These are phyloP conservation scores for Burhinus bistriatus DNA, from an alignment of 2,113 vertebrate species.

Conservation along the genomic window DNA sequence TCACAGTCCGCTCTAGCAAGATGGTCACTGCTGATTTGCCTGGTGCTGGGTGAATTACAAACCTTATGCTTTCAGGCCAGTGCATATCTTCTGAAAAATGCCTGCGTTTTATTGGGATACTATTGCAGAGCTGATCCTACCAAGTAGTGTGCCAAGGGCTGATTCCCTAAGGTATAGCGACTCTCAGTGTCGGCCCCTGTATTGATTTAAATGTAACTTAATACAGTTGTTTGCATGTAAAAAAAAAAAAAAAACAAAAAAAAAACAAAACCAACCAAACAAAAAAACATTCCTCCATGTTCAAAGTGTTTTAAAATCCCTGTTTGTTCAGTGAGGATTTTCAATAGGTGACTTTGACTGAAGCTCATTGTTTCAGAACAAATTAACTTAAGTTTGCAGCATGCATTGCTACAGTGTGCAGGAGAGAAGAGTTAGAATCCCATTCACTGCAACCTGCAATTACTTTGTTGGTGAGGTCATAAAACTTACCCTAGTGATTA, in stretches of 20 bases:
- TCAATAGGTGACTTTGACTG: background rate
- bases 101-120: background rate
- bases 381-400: background rate
- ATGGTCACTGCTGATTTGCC: background rate
- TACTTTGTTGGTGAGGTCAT: background rate
- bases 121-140: background rate
- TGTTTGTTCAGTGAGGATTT: background rate
- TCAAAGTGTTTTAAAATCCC: background rate
- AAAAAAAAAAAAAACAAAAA: background rate
- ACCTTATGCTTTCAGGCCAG: background rate
- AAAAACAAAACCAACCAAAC: too few relatives aligned
- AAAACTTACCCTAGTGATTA: background rate
- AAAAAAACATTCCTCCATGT: background rate
- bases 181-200: background rate
- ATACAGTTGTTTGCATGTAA: background rate
- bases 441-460: background rate
- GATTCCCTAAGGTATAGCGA: background rate
- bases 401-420: accelerated
- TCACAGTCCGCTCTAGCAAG: background rate
- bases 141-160: background rate
- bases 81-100: background rate
- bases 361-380: background rate
- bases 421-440: background rate
- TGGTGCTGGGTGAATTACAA: background rate
- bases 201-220: background rate